These are phyloP conservation scores for Agriotes lineatus DNA, from an alignment of 2,888 invertebrate species.

Conservation along the genomic window DNA sequence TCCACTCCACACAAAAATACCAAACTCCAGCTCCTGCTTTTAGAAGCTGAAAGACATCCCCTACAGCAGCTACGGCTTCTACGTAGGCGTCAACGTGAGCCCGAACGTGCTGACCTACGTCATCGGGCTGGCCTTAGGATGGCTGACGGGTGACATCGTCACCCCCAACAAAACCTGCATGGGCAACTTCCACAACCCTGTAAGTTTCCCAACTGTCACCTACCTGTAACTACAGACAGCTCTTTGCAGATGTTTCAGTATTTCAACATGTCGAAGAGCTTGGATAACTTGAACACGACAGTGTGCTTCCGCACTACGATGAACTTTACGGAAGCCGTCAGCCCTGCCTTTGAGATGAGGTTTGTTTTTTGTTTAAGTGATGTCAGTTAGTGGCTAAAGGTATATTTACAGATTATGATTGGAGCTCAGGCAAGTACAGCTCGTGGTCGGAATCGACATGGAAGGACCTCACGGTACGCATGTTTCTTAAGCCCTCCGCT, in stretches of 20 bases:
- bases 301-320: conserved; percentile 80
- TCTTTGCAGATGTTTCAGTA: conserved; percentile 59
- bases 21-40: too few relatives aligned
- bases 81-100: conserved; percentile 73
- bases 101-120: conserved; percentile 69
- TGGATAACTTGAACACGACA: conserved; percentile 69
- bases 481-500: conserved; percentile 82
- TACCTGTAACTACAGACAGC: too few relatives aligned
- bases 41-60: conserved; percentile 64
- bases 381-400: neutral
- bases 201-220: too few relatives aligned
- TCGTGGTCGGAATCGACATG: conserved; percentile 93
- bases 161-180: conserved; percentile 65
- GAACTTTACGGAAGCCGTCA: conserved; percentile 80
- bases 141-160: conserved; percentile 70
- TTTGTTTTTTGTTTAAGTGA: too few relatives aligned
- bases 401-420: conserved; percentile 75
- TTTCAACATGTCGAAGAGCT: conserved; percentile 74
- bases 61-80: conserved; percentile 64
- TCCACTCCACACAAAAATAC: neutral
- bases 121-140: conserved; percentile 73
- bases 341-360: conserved; percentile 89
- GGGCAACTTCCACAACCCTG: conserved; percentile 61
- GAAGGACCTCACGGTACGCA: conserved; percentile 78
- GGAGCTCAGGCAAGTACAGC: conserved; percentile 82